Evolutionary conservation across 2,113 vertebrate genomes (phyloP), one percentile per base, ranked within the genome.

Genomic region (Odontesthes bonariensis): DNA sequence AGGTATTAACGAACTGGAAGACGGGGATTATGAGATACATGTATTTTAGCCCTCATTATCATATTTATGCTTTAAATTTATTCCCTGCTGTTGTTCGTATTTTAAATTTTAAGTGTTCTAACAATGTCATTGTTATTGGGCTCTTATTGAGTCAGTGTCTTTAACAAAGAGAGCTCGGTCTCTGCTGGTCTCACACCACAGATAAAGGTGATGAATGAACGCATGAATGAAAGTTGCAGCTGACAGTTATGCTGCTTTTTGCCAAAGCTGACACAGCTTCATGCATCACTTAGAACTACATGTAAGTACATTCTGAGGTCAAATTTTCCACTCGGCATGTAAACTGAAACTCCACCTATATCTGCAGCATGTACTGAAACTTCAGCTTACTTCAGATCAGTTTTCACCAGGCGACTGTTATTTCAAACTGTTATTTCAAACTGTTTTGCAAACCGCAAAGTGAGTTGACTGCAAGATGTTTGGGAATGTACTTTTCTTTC

Each of bases 281-380:
- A 51, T 40, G 33, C 23, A 71, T 61, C 69, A 72, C 53, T 58
- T 53, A 70, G 46, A 23, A 22, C 10, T 19, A 22, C 31, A 32
- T 22, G 49, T 65, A 33, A 59, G 23, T 23, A n/a, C 2, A 59
- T 35, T 65, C 60, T 53, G 27, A 64, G 47, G 61, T 65, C 46
- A 22, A 23, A 61, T 61, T 38, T 60, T 60, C 56, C 73, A 51
- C 66, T 57, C 66, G 64, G 52, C 0, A 20, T 58, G 60, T 65
- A 68, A 76, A 23, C 38, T 11, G 65, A 77, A 17, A 6, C 57
- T 32, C 14, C 31, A 23, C 3, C 14, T 12, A 49, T 22, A 65
- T 51, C 63, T 65, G 63, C 35, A 60, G 6, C 32, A 33, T 58
- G 42, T 16, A 22, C 23, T 44, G 55, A 42, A 54, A 60, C 47